Evolutionary conservation across 2,113 vertebrate genomes (phyloP).

Genomic region (Crotalus viridis): DNA sequence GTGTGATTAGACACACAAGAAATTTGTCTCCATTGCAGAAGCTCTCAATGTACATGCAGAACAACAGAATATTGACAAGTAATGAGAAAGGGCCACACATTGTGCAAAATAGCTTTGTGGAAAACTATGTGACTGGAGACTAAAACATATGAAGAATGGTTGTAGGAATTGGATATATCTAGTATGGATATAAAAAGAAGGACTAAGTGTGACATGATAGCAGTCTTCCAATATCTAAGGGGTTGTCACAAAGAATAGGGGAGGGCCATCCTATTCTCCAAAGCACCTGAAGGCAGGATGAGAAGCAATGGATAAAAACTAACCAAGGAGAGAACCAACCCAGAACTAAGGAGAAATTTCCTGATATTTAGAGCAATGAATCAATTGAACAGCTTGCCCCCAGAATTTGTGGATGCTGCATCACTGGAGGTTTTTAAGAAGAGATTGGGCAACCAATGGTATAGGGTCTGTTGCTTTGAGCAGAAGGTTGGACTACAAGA

Average conservation of each 20-base stretch:
- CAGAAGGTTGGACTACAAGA: not conserved
- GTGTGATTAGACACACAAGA: not conserved
- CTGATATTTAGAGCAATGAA: not conserved
- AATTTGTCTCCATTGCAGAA: not conserved
- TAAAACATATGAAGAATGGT: not conserved
- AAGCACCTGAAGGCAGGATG: not conserved
- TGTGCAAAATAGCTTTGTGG: not conserved
- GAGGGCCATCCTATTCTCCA: not conserved
- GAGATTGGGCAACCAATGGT: not conserved
- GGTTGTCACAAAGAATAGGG: not conserved
- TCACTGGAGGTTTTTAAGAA: not conserved
- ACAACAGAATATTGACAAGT: not conserved
- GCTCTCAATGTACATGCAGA: not conserved
- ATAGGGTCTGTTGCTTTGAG: not conserved
- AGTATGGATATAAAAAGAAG: not conserved
- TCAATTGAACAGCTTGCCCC: not conserved
- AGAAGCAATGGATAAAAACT: not conserved
- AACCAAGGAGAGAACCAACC: not conserved
- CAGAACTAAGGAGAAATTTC: not conserved
- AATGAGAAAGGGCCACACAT: not conserved
- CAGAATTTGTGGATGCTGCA: not conserved
- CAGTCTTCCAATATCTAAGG: not conserved
- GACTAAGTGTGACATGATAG: not conserved
- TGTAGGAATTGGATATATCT: not conserved
- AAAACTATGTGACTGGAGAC: not conserved